Base-by-base conservation (phyloP, 2,888 invertebrate genomes). In the Drosophila nr. medialis region DNA sequence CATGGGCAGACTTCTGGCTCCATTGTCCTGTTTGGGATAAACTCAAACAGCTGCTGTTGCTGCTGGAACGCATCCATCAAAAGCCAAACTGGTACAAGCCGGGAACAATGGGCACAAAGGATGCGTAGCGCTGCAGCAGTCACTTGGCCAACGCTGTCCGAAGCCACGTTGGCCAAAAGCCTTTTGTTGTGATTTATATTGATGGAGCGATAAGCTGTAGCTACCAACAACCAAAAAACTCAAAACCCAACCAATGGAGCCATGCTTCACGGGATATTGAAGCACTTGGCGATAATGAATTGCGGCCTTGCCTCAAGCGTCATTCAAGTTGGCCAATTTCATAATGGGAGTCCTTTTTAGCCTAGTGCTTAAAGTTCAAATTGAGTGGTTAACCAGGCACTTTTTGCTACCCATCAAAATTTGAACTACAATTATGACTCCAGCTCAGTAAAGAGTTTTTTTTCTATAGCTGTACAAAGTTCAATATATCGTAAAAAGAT, bases 151-250 rank as follows among this genome's bases (percentile, higher is more conserved):
- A 83, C 80, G 80, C 71, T 82, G 77, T 83, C 80, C 80, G 70
- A 85, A 88, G 80, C 74, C 83, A 82, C 27, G 80, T 85, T 80
- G 66, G 70, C 67, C 72, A 63, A 67, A 58, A 67, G 72, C 59
- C 85, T 72, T 84, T 84, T 84, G 89, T 84, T 89, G 77, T 89
- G 84, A 85, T 89, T 89, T 87, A 85, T 89, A 84, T 89, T 88
- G 83, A 87, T 83, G 64, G 72, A 80, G 24, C 77, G 81, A 77
- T 77, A 77, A 77, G 77, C 75, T 42, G 51, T 29, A 29, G 48
- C 61, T 32, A 59, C 27, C 24, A 24, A 40, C 27, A 27, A 2
- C 27, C 27, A 27, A 4, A 36, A 42, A 42, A 21, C 38, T 38
- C 27, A 38, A 38, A 55, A 2, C 8, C 48, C 38, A 30, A 30